A percentile compares a stretch with the other conserved stretches of the same genome.
Conservation (phyloP, 2,888 invertebrate genomes). For the Machimus atricapillus region DNA sequence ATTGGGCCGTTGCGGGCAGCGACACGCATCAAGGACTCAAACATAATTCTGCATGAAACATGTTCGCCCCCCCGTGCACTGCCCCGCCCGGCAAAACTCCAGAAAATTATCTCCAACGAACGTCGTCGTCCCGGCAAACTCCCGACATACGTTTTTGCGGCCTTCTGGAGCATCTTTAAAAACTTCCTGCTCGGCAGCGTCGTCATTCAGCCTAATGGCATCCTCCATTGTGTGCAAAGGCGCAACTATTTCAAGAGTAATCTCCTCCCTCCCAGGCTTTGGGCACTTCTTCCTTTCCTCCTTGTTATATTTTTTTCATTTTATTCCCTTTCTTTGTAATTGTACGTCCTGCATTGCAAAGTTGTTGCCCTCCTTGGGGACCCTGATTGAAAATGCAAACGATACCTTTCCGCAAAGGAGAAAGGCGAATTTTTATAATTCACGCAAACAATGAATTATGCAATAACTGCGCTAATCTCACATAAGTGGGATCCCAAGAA, state of each 20-base stretch:
- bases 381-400: background rate
- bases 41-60: slow-evolving; percentile 2
- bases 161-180: background rate
- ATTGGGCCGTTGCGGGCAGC: background rate
- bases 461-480: background rate
- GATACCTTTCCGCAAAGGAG: background rate
- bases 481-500: background rate
- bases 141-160: background rate
- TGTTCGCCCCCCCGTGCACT: background rate
- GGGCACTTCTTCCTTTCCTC: background rate
- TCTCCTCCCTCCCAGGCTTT: background rate
- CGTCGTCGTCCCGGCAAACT: background rate
- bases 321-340: background rate
- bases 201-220: background rate
- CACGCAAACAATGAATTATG: background rate
- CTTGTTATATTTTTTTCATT: background rate
- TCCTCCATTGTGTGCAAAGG: background rate
- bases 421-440: background rate
- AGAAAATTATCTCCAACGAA: background rate
- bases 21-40: background rate
- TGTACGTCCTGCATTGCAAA: background rate
- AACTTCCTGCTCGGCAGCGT: background rate
- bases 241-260: background rate
- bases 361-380: background rate
- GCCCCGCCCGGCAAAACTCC: background rate